Evolutionary conservation across 1,140 invertebrate species (phyloP), one percentile per base, ranked within the genome.

Genomic region (Alviniconcha marisindica): DNA sequence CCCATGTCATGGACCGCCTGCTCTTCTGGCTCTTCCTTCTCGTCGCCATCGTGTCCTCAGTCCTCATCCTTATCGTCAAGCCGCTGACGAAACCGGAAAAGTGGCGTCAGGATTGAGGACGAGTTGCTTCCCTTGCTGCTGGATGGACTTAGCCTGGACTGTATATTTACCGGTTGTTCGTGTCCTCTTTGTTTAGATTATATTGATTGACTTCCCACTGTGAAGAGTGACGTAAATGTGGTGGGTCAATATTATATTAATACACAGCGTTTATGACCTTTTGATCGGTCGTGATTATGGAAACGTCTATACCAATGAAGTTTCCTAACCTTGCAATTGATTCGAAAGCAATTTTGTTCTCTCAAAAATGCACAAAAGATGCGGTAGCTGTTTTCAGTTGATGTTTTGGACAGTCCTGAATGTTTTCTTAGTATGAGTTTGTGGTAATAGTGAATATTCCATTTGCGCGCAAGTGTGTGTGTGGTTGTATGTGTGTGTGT

Each of bases 1-100:
- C 98, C 33, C 98, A 99, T 97, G 98, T 99, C 51, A 99, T 99
- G 89, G 99, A 99, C 94, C 95, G 99, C 88, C 95, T 99, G 77
- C 97, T 99, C 92, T 95, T 99, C 82, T 99, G 98, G 93, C 96
- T 99, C 88, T 99, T 99, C 94, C 99, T 99, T 93, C 95, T 98
- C 78, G 97, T 99, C 18, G 99, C 99, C 56, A 96, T 97, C 36
- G 96, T 97, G 10, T 95, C 95, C 24, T 99, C 98, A 2, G 95
- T 99, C 84, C 97, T 97, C 44, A 99, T 99, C 88, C 94, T 99
- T 18, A 98, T 99, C 96, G 97, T 99, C 91, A 98, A 98, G 2
- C 98, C 98, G 63, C 97, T 91, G 60, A 74, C 84, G 21, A 89
- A 89, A 54, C 88, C 88, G 3, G 81, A 85, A 31, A 63, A 33